These are phyloP conservation scores for Coelinius sp. DNA, from an alignment of 2,888 invertebrate species.

Conservation along the genomic window DNA sequence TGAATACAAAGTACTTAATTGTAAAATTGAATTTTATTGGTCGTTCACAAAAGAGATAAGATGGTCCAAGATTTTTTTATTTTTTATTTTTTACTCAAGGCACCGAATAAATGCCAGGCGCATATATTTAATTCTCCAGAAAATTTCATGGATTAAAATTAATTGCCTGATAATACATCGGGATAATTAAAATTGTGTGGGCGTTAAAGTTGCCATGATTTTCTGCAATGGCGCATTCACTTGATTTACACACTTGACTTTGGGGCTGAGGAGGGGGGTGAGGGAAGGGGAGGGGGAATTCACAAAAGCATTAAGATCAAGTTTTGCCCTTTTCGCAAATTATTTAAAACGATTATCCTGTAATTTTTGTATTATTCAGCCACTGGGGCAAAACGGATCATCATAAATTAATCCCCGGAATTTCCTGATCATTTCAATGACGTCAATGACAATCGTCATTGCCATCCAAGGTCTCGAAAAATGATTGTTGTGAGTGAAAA, in stretches of 20 bases:
- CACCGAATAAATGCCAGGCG: neutral
- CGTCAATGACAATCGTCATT: too few relatives aligned
- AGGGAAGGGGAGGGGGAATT: constrained; percentile 5
- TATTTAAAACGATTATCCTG: constrained; percentile 37
- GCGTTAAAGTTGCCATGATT: constrained; percentile 27
- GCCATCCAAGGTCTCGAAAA: too few relatives aligned
- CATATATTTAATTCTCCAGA: constrained; percentile 19
- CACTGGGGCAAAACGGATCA: too few relatives aligned
- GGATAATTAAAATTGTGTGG: constrained; percentile 47
- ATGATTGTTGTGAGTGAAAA: too few relatives aligned
- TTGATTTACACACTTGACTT: constrained; percentile 50
- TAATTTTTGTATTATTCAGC: constrained; percentile 41
- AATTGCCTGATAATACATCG: constrained; percentile 46
- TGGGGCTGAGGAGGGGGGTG: constrained; percentile 32
- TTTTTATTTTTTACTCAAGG: constrained; percentile 5
- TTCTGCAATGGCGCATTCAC: constrained; percentile 29
- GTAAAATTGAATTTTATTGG: constrained; percentile 12
- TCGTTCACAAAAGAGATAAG: neutral
- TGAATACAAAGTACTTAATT: neutral
- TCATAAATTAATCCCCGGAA: too few relatives aligned
- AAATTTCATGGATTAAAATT: constrained; percentile 43
- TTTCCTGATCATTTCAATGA: too few relatives aligned
- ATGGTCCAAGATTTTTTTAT: neutral
- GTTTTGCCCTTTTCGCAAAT: constrained; percentile 37
- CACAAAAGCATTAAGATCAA: constrained; percentile 12